These are phyloP conservation scores for Phortica variegata DNA, from an alignment of 1,140 invertebrate genomes.

Conservation along the genomic window DNA sequence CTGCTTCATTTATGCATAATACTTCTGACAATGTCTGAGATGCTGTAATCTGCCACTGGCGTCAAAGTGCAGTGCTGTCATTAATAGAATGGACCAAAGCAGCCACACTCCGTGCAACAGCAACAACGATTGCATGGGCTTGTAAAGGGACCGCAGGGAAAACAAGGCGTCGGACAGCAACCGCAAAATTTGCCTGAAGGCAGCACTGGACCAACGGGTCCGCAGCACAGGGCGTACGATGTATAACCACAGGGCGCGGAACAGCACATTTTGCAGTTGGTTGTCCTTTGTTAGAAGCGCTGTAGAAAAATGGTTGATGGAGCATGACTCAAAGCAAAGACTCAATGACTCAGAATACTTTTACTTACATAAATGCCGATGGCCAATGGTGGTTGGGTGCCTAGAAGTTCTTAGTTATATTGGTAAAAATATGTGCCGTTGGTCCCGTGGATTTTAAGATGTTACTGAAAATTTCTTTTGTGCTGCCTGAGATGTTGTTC, in stretches of 20 bases:
- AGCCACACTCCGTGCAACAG: neutral
- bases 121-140: constrained; percentile 37
- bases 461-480: no score
- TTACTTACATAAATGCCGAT: neutral
- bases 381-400: neutral
- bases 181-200: constrained; percentile 42
- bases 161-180: constrained; percentile 16
- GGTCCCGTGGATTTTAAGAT: no score
- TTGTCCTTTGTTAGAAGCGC: neutral
- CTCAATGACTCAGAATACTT: neutral
- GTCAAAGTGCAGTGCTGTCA: no score
- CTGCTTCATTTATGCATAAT: no score
- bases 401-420: neutral
- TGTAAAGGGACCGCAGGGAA: constrained; percentile 41
- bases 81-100: no score
- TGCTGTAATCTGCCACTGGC: no score
- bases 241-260: constrained; percentile 31
- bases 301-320: no score
- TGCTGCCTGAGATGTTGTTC: no score
- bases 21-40: no score
- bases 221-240: constrained; percentile 33
- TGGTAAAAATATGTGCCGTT: neutral
- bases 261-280: constrained; percentile 10
- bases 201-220: constrained; percentile 35
- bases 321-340: neutral